Evolutionary conservation across 1,140 invertebrate genomes (phyloP).

Genomic region (Anagrus nilaparvatae): DNA sequence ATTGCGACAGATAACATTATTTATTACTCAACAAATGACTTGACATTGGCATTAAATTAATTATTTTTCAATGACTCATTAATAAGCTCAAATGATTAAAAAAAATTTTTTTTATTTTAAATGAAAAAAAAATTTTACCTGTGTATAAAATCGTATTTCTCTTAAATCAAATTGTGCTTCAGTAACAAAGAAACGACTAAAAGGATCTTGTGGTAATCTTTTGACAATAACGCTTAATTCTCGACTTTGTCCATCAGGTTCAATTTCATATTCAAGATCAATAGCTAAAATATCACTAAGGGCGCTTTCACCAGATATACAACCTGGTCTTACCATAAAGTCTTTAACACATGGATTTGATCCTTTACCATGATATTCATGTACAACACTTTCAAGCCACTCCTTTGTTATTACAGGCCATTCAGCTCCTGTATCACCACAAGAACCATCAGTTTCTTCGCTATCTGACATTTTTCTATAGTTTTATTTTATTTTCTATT

Average conservation of each 20-base stretch:
- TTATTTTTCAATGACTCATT: too few relatives aligned
- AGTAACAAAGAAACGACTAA: constrained; percentile 63
- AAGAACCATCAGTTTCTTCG: constrained; percentile 38
- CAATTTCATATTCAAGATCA: constrained; percentile 40
- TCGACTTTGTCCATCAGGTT: constrained; percentile 22
- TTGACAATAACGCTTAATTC: constrained; percentile 60
- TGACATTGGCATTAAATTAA: too few relatives aligned
- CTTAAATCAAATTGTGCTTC: constrained; percentile 72
- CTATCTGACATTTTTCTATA: constrained; percentile 47
- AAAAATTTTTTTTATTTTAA: constrained; percentile 2
- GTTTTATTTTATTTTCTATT: too few relatives aligned
- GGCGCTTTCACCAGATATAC: constrained; percentile 47
- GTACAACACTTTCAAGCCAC: constrained; percentile 50
- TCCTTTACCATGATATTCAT: constrained; percentile 41
- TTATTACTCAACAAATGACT: too few relatives aligned
- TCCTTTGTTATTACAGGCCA: constrained; percentile 47
- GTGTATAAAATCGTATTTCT: constrained; percentile 74
- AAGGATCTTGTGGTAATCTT: constrained; percentile 62
- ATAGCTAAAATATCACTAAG: constrained; percentile 55
- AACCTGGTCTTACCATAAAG: constrained; percentile 43
- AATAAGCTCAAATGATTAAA: too few relatives aligned
- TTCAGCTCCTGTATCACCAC: constrained; percentile 29
- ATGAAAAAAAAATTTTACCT: constrained; percentile 44
- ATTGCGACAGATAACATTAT: too few relatives aligned
- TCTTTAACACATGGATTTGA: constrained; percentile 38